phyloP scores from a whole-genome alignment of 2,888 invertebrate genomes.

The Rugalucina vietnamica region DNA sequence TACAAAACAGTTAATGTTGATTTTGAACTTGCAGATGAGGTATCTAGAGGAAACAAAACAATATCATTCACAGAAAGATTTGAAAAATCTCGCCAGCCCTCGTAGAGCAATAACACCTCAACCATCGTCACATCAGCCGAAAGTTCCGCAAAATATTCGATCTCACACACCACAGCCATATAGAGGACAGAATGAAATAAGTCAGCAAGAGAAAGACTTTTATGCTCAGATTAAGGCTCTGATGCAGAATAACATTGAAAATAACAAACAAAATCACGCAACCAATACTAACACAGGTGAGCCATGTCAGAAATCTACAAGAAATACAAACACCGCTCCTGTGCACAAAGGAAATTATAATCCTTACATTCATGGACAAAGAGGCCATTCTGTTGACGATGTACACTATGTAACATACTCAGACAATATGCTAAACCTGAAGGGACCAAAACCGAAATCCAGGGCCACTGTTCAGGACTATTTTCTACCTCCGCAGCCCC shows the following conservation, averaged over 20 bases:
- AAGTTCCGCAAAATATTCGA: constrained; percentile 65
- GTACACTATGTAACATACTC: constrained; percentile 59
- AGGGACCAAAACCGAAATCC: constrained; percentile 47
- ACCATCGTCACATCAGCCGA: constrained; percentile 58
- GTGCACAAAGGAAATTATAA: constrained; percentile 23
- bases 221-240: constrained; percentile 24
- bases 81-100: constrained; percentile 12
- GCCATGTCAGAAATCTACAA: background rate
- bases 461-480: constrained; percentile 58
- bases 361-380: constrained; percentile 33
- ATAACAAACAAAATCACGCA: background rate
- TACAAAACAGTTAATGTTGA: constrained; percentile 75
- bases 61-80: constrained; percentile 60
- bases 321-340: constrained; percentile 36
- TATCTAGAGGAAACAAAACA: constrained; percentile 75
- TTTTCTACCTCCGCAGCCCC: constrained; percentile 63
- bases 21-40: constrained; percentile 76
- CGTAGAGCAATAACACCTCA: constrained; percentile 74
- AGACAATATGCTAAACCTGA: constrained; percentile 55
- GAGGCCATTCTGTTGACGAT: constrained; percentile 34
- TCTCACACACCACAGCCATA: constrained; percentile 77
- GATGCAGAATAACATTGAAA: background rate
- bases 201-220: constrained; percentile 32
- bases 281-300: no score
- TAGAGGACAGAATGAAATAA: constrained; percentile 26